Evolutionary conservation across 2,797 vertebrate genomes (phyloP).

Genomic region (Acanthornis magna): DNA sequence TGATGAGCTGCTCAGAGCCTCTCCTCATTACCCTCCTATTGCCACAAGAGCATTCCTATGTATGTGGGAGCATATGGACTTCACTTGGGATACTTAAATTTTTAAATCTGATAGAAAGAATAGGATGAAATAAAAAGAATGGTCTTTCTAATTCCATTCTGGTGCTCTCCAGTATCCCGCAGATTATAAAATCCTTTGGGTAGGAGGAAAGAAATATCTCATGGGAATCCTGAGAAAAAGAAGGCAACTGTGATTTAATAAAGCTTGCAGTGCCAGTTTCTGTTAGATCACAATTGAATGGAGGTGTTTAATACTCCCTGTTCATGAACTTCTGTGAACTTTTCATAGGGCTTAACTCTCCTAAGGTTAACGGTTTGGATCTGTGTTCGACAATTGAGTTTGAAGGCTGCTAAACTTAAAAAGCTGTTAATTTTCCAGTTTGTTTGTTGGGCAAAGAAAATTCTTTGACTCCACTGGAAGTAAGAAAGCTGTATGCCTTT

Average conservation of each 20-base stretch:
- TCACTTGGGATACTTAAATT: neutral
- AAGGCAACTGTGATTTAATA: slow-evolving; percentile 42
- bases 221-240: slow-evolving; percentile 32
- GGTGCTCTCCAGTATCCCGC: neutral
- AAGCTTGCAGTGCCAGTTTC: slow-evolving; percentile 27
- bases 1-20: slow-evolving; percentile 32
- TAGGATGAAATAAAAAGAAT: neutral
- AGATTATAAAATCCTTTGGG: slow-evolving; percentile 26
- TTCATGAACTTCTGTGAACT: slow-evolving; percentile 51
- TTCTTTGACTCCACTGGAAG: neutral
- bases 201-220: neutral
- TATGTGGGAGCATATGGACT: neutral
- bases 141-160: neutral
- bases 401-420: slow-evolving; percentile 14
- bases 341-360: slow-evolving; percentile 19
- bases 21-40: neutral
- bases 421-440: slow-evolving; percentile 2
- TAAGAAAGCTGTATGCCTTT: slow-evolving; percentile 4
- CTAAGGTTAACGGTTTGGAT: slow-evolving; percentile 33
- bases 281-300: slow-evolving; percentile 48
- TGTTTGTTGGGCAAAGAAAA: neutral
- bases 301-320: slow-evolving; percentile 40
- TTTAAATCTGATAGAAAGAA: neutral
- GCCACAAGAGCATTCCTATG: neutral
- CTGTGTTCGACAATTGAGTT: neutral